Evolutionary conservation across 1,140 invertebrate species (phyloP), one percentile per base, ranked within the genome.

Genomic region (Sesamia nonagrioides): DNA sequence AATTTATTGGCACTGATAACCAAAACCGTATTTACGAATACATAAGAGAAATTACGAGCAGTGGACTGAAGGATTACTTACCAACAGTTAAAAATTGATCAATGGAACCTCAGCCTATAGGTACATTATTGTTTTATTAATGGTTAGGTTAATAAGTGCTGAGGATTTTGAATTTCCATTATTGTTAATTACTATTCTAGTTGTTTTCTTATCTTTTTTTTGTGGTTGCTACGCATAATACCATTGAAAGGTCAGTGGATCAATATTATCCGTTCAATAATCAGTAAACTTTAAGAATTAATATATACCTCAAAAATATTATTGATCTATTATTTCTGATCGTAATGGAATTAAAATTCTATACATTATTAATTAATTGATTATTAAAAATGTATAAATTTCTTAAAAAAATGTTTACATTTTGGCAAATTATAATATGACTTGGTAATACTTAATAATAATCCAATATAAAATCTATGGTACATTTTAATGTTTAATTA

Each of bases 401-500:
- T 42, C 60, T 42, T 63, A 63, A 63, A 63, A 63, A 63, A 63
- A 63, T 40, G 60, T 17, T 63, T 63, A 63, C 37, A 63, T n/a
- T 63, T 40, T 63, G 60, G 60, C 60, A 63, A 63, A 63, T 63
- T 63, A 63, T 42, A 63, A 42, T 42, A 63, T 58, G 52, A 40
- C 27, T 73, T 54, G 52, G 18, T 52, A 56, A 58, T 73, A 73
- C 52, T 56, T 56, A 27, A 42, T 27, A 74, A 60, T 17, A 74
- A 60, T 75, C 11, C 40, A 42, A 50, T 61, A 75, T 63, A 63
- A 75, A 75, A 75, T 37, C 71, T 73, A 73, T 63, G 40, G 56
- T 61, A 63, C 37, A 42, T 18, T 58, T 40, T 45, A 45, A 48
- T 63, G 42, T 61, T 75, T 73, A 58, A 45, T 50, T 61, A 75